A percentile compares a stretch with the other conserved stretches of the same genome.
These are phyloP conservation scores for Dynastes tityus DNA, from an alignment of 2,888 invertebrate genomes.

Conservation along the genomic window DNA sequence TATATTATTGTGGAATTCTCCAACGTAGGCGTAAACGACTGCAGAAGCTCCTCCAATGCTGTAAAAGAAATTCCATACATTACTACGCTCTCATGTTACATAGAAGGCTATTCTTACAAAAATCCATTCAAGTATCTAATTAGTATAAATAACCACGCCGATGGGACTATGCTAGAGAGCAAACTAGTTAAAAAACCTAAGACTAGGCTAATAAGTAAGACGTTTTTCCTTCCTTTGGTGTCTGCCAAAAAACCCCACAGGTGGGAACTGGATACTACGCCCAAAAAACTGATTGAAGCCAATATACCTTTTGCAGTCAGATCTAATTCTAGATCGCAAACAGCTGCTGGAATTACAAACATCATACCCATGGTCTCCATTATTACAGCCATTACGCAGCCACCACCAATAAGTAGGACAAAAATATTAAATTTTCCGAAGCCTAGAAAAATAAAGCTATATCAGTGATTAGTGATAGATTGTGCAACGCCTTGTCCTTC, in stretches of 20 bases:
- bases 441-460: slow-evolving; percentile 63
- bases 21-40: slow-evolving; percentile 72
- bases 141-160: slow-evolving; percentile 72
- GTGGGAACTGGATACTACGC: slow-evolving; percentile 75
- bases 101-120: slow-evolving; percentile 67
- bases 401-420: slow-evolving; percentile 76
- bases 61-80: slow-evolving; percentile 47
- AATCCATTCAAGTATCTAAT: slow-evolving; percentile 73
- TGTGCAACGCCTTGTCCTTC: too few relatives aligned
- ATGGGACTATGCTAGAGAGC: slow-evolving; percentile 72
- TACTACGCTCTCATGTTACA: not conserved
- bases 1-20: slow-evolving; percentile 72
- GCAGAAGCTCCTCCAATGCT: slow-evolving; percentile 71
- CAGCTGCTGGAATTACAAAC: slow-evolving; percentile 78
- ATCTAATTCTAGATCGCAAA: slow-evolving; percentile 79
- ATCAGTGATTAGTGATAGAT: not conserved
- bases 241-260: slow-evolving; percentile 76
- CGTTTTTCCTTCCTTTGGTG: slow-evolving; percentile 71
- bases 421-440: slow-evolving; percentile 77
- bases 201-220: slow-evolving; percentile 71
- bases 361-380: slow-evolving; percentile 79
- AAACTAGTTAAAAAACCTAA: slow-evolving; percentile 71
- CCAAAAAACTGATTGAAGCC: slow-evolving; percentile 78
- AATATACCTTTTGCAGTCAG: slow-evolving; percentile 77
- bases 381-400: slow-evolving; percentile 79